Evolutionary conservation across 2,113 vertebrate species (phyloP).

Genomic region (Pygathrix nemaeus): DNA sequence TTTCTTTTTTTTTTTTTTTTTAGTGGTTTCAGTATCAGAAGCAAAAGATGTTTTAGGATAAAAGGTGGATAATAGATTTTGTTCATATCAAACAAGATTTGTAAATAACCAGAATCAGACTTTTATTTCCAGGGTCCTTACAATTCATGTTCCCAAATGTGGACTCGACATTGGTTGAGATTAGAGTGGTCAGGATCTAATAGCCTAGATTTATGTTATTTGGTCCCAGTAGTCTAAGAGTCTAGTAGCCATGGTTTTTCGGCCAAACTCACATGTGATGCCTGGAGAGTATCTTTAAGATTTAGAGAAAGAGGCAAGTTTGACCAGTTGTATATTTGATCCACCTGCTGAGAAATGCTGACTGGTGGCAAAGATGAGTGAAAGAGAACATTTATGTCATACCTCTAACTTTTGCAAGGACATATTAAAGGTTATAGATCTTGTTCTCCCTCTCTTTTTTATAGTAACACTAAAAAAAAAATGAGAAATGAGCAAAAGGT

Average conservation of each 20-base stretch:
- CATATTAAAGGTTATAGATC: constrained; percentile 45
- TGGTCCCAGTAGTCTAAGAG: not conserved
- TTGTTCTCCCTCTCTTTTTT: constrained; percentile 49
- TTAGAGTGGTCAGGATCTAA: not conserved
- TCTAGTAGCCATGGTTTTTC: not conserved
- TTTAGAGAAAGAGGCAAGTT: not conserved
- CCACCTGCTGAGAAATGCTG: constrained; percentile 49
- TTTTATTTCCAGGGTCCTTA: not conserved
- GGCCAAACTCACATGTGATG: not conserved
- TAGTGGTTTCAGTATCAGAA: constrained; percentile 92
- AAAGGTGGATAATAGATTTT: constrained; percentile 92
- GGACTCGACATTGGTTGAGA: not conserved
- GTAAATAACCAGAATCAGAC: constrained; percentile 34
- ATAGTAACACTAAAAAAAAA: constrained; percentile 49
- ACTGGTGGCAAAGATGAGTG: not conserved
- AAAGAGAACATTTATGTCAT: constrained; percentile 1
- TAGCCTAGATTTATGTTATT: not conserved
- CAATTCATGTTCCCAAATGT: not conserved
- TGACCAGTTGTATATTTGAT: not conserved
- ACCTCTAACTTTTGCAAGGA: constrained; percentile 52
- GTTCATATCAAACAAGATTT: constrained; percentile 88
- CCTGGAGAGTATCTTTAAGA: not conserved
- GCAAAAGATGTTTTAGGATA: constrained; percentile 91
- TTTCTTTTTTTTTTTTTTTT: constrained; percentile 20
- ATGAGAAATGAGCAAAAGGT: constrained; percentile 60